Conservation (phyloP, 37 sponge, comb jelly and placozoan species). For the Cladorhizidae sp. region DNA sequence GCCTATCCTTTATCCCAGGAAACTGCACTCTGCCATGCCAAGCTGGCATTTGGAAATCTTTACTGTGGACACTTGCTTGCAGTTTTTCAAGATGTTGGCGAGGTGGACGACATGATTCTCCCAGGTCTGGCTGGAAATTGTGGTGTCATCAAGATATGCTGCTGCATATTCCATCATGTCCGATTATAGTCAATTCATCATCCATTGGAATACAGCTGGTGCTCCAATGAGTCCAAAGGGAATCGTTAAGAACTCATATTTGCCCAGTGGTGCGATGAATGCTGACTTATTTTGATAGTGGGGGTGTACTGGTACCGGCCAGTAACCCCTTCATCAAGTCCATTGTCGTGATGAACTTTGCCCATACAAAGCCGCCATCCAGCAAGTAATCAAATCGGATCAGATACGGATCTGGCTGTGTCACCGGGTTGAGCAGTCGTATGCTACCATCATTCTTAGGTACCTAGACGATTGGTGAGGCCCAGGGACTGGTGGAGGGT, state of each 20-base stretch:
- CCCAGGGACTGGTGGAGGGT: too few relatives aligned
- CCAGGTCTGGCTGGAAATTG: not conserved
- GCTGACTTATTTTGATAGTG: not conserved
- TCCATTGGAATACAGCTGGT: not conserved
- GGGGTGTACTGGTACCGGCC: constrained; percentile 46
- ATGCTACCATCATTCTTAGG: constrained; percentile 36
- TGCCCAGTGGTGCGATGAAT: not conserved
- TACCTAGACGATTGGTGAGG: constrained; percentile 44
- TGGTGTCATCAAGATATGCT: too few relatives aligned
- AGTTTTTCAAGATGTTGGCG: not conserved
- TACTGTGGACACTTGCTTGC: too few relatives aligned
- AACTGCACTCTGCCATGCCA: too few relatives aligned
- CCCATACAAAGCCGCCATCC: constrained; percentile 14
- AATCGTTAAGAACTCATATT: not conserved
- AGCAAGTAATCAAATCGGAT: constrained; percentile 25
- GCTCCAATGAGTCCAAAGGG: not conserved
- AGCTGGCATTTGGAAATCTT: not conserved
- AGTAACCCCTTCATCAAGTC: constrained; percentile 41
- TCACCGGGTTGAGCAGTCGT: not conserved
- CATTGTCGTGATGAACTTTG: constrained; percentile 36
- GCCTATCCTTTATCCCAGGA: not conserved
- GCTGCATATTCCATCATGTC: not conserved
- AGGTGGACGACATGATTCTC: not conserved
- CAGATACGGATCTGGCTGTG: constrained; percentile 25
- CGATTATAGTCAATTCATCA: not conserved